phyloP scores from a whole-genome alignment of 2,113 vertebrate species.

The Chaetodon auriga region DNA sequence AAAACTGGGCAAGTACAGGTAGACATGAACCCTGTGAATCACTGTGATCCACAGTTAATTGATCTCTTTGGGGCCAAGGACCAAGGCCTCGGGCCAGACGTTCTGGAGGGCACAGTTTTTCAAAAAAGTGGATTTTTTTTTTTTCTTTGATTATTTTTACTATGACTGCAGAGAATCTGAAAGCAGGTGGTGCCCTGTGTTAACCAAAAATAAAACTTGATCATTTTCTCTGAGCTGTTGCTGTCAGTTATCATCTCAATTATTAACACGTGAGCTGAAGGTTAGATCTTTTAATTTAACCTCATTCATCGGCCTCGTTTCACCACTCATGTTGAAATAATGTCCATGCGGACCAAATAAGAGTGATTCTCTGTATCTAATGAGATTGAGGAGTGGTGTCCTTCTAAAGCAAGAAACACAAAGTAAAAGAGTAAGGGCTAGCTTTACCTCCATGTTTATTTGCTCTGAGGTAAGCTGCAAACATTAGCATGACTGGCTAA shows the following conservation, averaged over 20 bases:
- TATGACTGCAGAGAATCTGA: conserved; percentile 33
- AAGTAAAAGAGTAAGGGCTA: background rate
- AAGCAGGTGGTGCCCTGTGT: conserved; percentile 1
- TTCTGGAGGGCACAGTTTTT: conserved; percentile 21
- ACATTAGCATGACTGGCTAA: background rate
- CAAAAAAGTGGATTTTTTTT: background rate
- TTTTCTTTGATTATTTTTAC: background rate
- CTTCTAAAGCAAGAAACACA: background rate
- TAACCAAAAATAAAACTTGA: conserved; percentile 26
- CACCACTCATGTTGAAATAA: background rate
- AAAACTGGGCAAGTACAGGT: conserved; percentile 48
- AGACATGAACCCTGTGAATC: conserved; percentile 67
- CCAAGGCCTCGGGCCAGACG: conserved; percentile 27
- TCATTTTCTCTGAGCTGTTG: conserved; percentile 18
- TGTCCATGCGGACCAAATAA: background rate
- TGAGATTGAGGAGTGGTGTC: background rate
- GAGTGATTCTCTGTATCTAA: background rate
- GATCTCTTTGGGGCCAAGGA: conserved; percentile 78
- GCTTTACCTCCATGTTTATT: background rate
- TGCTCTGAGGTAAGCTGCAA: background rate
- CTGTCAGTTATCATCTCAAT: conserved; percentile 25
- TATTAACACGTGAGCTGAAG: conserved; percentile 15
- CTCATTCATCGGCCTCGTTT: background rate
- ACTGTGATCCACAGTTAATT: conserved; percentile 73
- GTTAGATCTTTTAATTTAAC: conserved; percentile 31